phyloP scores from a whole-genome alignment of 53 echinoderm and acorn worm genomes.

The Glandiceps talaboti region DNA sequence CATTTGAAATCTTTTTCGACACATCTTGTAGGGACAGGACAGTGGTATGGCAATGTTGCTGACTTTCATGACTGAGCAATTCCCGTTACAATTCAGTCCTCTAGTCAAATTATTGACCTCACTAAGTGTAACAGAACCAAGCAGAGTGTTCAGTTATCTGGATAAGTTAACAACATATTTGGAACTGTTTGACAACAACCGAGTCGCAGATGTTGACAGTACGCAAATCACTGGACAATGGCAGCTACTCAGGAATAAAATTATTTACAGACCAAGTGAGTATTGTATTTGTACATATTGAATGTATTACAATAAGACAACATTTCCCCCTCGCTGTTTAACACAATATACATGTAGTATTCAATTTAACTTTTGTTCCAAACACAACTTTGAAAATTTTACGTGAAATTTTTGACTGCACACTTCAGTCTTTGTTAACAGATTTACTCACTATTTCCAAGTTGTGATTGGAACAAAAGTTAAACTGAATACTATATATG shows the following conservation, averaged over 20 bases:
- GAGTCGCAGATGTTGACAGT: slow-evolving; percentile 66
- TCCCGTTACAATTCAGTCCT: slow-evolving; percentile 80
- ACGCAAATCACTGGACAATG: slow-evolving; percentile 25
- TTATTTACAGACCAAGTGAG: slow-evolving; percentile 53
- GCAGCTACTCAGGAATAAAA: slow-evolving; percentile 53
- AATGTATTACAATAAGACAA: no score
- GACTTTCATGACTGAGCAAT: slow-evolving; percentile 41
- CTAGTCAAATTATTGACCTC: slow-evolving; percentile 61
- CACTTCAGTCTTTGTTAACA: no score
- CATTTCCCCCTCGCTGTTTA: no score
- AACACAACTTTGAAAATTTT: no score
- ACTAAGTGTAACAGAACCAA: slow-evolving; percentile 49
- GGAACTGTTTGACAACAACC: slow-evolving; percentile 86
- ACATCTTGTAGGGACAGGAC: slow-evolving; percentile 60
- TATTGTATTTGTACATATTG: no score
- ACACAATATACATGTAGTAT: no score
- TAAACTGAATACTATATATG: no score
- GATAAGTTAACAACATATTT: slow-evolving; percentile 60
- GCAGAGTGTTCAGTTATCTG: slow-evolving; percentile 45
- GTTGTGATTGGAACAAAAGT: no score
- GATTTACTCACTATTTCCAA: no score
- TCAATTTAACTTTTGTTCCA: no score
- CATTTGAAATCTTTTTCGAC: no score
- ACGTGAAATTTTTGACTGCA: no score
- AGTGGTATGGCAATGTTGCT: slow-evolving; percentile 73